These are phyloP conservation scores for Caenorhabditis panamensis DNA, from an alignment of 2,888 invertebrate genomes.

Conservation along the genomic window DNA sequence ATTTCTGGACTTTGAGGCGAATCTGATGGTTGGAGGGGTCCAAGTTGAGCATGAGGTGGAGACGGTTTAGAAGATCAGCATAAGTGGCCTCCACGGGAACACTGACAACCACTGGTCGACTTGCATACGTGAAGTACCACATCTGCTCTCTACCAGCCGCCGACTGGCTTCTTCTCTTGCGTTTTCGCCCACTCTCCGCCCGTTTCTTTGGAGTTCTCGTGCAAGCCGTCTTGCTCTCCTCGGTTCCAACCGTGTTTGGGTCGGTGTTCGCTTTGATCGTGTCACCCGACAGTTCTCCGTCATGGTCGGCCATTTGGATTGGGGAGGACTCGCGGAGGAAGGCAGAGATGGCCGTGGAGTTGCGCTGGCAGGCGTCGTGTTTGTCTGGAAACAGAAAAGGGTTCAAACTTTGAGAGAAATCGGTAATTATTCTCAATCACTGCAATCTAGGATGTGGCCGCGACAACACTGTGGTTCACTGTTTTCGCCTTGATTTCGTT, in stretches of 20 bases:
- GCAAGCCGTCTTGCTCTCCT: neutral
- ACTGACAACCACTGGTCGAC: constrained; percentile 28
- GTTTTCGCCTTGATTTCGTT: too few relatives aligned
- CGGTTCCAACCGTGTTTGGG: neutral
- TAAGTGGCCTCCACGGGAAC: constrained; percentile 18
- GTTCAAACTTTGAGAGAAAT: too few relatives aligned
- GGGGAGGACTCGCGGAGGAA: constrained; percentile 32
- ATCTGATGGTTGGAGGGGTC: constrained; percentile 17
- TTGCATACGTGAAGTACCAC: constrained; percentile 12
- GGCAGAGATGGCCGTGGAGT: constrained; percentile 7
- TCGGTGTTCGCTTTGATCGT: neutral
- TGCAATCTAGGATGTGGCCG: too few relatives aligned
- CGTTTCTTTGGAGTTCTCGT: neutral
- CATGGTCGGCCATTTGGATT: constrained; percentile 36
- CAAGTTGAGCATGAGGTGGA: constrained; percentile 4
- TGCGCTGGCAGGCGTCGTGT: constrained; percentile 1
- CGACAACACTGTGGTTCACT: too few relatives aligned
- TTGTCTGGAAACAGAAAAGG: constrained; percentile 18
- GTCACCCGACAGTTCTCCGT: constrained; percentile 30
- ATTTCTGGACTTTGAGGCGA: constrained; percentile 29
- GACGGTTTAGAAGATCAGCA: constrained; percentile 24
- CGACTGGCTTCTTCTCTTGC: neutral
- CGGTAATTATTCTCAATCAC: neutral
- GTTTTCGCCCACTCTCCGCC: constrained; percentile 13
- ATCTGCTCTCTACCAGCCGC: constrained; percentile 2